These are phyloP conservation scores for Sebastes trivittatus DNA, from an alignment of 2,797 vertebrate genomes.

Conservation along the genomic window DNA sequence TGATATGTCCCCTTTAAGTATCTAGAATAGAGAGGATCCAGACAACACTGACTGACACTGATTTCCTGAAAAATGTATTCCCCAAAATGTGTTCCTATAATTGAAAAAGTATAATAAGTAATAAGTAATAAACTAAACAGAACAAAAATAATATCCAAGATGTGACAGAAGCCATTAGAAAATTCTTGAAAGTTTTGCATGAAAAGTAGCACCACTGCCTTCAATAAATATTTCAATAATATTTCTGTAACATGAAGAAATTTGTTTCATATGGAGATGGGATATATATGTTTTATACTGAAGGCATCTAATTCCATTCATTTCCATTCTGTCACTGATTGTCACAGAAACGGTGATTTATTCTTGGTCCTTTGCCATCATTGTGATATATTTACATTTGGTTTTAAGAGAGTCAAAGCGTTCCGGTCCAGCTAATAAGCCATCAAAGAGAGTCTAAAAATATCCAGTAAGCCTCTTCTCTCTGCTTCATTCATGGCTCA, in stretches of 20 bases:
- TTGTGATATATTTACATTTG: constrained; percentile 55
- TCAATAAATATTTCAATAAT: not conserved
- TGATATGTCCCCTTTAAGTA: too few relatives aligned
- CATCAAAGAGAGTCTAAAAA: constrained; percentile 72
- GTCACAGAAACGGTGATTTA: constrained; percentile 16
- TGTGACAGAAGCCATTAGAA: not conserved
- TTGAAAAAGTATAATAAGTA: not conserved
- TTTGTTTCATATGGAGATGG: not conserved
- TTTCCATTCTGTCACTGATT: constrained; percentile 11
- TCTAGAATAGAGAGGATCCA: not conserved
- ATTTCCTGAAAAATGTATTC: not conserved
- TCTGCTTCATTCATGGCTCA: constrained; percentile 56
- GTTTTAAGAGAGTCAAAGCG: constrained; percentile 53
- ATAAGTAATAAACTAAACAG: not conserved
- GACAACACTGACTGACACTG: not conserved
- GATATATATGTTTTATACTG: not conserved
- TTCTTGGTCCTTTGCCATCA: constrained; percentile 36
- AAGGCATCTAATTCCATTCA: not conserved
- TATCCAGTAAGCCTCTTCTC: constrained; percentile 65
- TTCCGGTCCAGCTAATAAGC: constrained; percentile 66
- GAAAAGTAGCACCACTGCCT: not conserved
- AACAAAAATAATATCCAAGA: not conserved
- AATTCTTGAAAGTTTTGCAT: not conserved
- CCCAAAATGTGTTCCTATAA: not conserved
- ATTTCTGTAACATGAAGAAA: not conserved